Conservation (phyloP, 2,797 vertebrate genomes). For the Pangasius larnaudii region DNA sequence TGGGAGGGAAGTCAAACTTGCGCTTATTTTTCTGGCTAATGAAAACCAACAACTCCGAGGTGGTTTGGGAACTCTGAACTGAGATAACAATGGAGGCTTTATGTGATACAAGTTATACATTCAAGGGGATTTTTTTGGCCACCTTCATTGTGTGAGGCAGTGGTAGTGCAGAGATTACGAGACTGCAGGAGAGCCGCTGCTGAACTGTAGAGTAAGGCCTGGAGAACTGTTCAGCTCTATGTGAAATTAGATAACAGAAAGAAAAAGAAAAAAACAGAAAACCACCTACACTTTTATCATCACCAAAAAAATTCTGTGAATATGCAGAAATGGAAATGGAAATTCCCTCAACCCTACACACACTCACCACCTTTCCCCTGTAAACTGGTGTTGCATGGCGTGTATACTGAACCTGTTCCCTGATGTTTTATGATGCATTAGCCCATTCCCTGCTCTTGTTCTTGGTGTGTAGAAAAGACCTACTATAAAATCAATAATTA, state of each 20-base stretch:
- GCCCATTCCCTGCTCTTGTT: background rate
- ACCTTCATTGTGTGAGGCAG: slow-evolving; percentile 18
- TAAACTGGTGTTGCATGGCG: background rate
- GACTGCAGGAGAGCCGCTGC: background rate
- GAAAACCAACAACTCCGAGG: slow-evolving; percentile 53
- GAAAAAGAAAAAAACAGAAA: background rate
- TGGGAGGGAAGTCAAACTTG: slow-evolving; percentile 50
- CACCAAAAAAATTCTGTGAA: background rate
- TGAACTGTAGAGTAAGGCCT: background rate
- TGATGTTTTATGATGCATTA: background rate
- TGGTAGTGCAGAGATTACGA: background rate
- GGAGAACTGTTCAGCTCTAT: background rate
- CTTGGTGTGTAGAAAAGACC: background rate
- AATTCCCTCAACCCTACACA: background rate
- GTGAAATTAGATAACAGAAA: background rate
- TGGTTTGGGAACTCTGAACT: slow-evolving; percentile 45
- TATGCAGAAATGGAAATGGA: background rate
- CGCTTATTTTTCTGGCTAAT: slow-evolving; percentile 53
- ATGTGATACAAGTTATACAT: slow-evolving; percentile 19
- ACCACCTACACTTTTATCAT: background rate
- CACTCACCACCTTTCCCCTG: too few species aligned
- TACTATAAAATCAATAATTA: background rate
- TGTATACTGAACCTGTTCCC: background rate
- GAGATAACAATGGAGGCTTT: slow-evolving; percentile 37
- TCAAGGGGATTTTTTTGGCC: background rate